These are phyloP conservation scores for Melitaea athalia DNA, from an alignment of 2,888 invertebrate genomes.

Conservation along the genomic window DNA sequence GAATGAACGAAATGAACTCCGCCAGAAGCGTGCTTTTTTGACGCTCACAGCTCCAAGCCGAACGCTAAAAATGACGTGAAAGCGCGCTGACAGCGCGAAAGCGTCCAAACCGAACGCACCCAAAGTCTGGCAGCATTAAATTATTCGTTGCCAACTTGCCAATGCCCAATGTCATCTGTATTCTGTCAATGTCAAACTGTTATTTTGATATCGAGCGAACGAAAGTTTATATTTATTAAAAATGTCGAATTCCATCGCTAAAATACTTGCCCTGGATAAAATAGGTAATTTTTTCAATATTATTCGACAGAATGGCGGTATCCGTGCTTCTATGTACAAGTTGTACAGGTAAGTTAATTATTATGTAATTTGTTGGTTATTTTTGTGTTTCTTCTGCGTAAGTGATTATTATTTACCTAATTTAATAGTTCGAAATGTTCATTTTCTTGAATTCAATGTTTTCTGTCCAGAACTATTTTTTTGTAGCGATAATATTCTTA, in stretches of 20 bases:
- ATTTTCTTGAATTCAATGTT: background rate
- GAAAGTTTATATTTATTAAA: conserved; percentile 29
- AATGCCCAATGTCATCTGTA: conserved; percentile 13
- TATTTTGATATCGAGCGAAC: conserved; percentile 19
- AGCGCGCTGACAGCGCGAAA: too few relatives aligned
- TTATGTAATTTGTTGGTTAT: conserved; percentile 72
- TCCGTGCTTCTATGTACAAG: conserved; percentile 85
- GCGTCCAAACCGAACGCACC: too few relatives aligned
- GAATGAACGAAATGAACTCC: too few relatives aligned
- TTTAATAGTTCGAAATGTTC: background rate
- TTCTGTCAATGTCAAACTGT: conserved; percentile 22
- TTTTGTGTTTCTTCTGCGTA: background rate
- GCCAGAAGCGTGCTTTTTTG: too few relatives aligned
- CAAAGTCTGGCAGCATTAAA: too few relatives aligned
- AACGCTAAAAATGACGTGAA: too few relatives aligned
- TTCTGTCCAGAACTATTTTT: too few relatives aligned
- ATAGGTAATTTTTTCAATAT: conserved; percentile 84
- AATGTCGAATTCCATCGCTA: conserved; percentile 76
- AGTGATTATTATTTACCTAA: background rate
- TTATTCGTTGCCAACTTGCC: too few relatives aligned
- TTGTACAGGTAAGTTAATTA: conserved; percentile 85
- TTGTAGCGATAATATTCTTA: too few relatives aligned
- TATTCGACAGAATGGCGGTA: conserved; percentile 88
- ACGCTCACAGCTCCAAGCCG: too few relatives aligned
- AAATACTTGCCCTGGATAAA: conserved; percentile 88